phyloP scores from a whole-genome alignment of 2,888 invertebrate genomes.

The Sarcophaga rosellei region DNA sequence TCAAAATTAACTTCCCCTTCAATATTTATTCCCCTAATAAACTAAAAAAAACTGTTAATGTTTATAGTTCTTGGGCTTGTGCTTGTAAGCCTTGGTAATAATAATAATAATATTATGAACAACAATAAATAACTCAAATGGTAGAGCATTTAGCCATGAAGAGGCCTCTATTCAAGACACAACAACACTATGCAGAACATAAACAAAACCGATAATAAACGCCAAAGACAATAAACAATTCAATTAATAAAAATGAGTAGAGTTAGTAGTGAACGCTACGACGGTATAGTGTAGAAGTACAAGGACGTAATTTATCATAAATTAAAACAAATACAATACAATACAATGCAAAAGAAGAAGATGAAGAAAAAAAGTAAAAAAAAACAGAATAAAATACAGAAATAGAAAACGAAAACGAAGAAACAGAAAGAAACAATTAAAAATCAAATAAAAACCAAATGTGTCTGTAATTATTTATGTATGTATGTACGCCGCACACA shows the following conservation, averaged over 20 bases:
- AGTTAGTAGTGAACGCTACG: no score
- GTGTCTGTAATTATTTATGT: no score
- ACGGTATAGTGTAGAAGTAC: slow-evolving; percentile 13
- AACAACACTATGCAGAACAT: slow-evolving; percentile 12
- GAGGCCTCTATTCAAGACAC: no score
- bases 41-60: no score
- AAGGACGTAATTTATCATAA: slow-evolving; percentile 53
- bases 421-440: neutral
- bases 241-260: slow-evolving; percentile 9
- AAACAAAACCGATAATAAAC: neutral
- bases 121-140: no score
- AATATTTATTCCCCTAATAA: no score
- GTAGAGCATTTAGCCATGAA: no score
- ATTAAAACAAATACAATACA: slow-evolving; percentile 24
- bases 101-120: neutral
- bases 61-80: slow-evolving; percentile 10
- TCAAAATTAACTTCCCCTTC: no score
- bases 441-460: no score
- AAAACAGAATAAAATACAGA: neutral
- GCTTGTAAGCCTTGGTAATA: slow-evolving; percentile 36
- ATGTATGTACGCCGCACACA: no score
- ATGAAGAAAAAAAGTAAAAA: neutral
- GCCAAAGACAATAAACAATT: slow-evolving; percentile 58
- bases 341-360: no score
- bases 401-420: neutral